Percentiles rank a stretch among this genome's conserved stretches.
phyloP scores from a whole-genome alignment of 92 coral and sea anemone species.

The Phenganax marumi region DNA sequence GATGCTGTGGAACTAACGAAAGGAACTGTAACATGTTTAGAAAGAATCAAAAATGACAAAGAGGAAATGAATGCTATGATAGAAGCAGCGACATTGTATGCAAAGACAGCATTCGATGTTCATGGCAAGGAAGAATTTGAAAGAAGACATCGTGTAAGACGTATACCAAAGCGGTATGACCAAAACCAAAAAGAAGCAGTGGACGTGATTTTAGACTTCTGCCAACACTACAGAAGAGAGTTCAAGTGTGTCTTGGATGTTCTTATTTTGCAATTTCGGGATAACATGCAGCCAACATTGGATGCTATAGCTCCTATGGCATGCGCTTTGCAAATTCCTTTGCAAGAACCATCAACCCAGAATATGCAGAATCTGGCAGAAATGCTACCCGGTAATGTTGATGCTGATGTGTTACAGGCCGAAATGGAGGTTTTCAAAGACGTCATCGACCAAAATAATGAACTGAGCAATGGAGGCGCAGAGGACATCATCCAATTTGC shows the following conservation, averaged over 20 bases:
- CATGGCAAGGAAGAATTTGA: background rate
- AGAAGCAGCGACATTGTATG: background rate
- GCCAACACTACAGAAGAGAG: background rate
- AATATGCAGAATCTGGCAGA: background rate
- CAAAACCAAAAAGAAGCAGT: background rate
- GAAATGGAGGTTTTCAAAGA: conserved; percentile 18
- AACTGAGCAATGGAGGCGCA: background rate
- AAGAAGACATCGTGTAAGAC: conserved; percentile 7
- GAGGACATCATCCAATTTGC: conserved; percentile 21
- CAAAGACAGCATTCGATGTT: background rate
- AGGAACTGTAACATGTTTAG: conserved; percentile 10
- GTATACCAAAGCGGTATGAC: conserved; percentile 8
- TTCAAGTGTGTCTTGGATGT: conserved; percentile 32
- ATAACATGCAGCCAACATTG: conserved; percentile 10
- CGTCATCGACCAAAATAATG: background rate
- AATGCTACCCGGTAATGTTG: conserved; percentile 6
- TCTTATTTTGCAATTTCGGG: conserved; percentile 16
- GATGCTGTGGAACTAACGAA: conserved; percentile 15
- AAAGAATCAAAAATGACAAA: conserved; percentile 2
- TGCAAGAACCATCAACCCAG: background rate
- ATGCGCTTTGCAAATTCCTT: conserved; percentile 7
- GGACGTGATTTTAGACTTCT: background rate
- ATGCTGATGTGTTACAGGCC: conserved; percentile 24
- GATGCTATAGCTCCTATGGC: conserved; percentile 14
- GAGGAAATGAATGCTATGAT: background rate